These are phyloP conservation scores for Parnassius mnemosyne DNA, from an alignment of 2,888 invertebrate species.

Conservation along the genomic window DNA sequence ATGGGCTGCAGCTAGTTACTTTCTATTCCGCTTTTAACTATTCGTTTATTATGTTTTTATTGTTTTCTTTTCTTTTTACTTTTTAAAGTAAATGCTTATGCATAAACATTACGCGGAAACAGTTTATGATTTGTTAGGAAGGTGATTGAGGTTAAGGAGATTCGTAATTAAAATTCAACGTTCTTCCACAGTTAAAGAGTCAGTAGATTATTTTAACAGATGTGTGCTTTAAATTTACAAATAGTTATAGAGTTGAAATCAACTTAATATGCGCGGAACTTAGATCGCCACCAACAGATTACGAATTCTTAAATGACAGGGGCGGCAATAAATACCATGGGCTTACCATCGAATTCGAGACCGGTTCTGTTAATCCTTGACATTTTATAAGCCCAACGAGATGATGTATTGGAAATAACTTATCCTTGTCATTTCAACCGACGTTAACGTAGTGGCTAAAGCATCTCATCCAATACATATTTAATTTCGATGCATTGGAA, in stretches of 20 bases:
- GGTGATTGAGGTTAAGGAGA: slow-evolving; percentile 9
- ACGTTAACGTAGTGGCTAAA: slow-evolving; percentile 14
- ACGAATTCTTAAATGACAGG: slow-evolving; percentile 20
- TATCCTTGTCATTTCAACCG: slow-evolving; percentile 23
- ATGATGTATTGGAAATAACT: slow-evolving; percentile 21
- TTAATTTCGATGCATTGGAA: slow-evolving; percentile 19
- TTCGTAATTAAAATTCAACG: slow-evolving; percentile 14
- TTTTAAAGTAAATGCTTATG: not conserved
- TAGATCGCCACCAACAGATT: slow-evolving; percentile 9
- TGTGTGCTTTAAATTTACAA: slow-evolving; percentile 5
- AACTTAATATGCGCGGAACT: slow-evolving; percentile 11
- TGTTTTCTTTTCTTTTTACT: too few relatives aligned
- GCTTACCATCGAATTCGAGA: slow-evolving; percentile 24
- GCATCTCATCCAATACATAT: slow-evolving; percentile 6
- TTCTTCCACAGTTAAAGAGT: not conserved
- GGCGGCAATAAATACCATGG: slow-evolving; percentile 28
- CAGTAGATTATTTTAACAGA: not conserved
- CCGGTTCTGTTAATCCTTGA: slow-evolving; percentile 33
- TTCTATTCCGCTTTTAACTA: too few relatives aligned
- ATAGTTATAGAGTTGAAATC: not conserved
- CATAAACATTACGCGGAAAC: not conserved
- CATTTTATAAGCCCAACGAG: slow-evolving; percentile 29
- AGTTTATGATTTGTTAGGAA: not conserved
- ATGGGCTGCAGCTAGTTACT: too few relatives aligned
- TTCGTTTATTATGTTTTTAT: too few relatives aligned